Base-by-base conservation (phyloP, 2,888 invertebrate species). In the Luperina testacea region DNA sequence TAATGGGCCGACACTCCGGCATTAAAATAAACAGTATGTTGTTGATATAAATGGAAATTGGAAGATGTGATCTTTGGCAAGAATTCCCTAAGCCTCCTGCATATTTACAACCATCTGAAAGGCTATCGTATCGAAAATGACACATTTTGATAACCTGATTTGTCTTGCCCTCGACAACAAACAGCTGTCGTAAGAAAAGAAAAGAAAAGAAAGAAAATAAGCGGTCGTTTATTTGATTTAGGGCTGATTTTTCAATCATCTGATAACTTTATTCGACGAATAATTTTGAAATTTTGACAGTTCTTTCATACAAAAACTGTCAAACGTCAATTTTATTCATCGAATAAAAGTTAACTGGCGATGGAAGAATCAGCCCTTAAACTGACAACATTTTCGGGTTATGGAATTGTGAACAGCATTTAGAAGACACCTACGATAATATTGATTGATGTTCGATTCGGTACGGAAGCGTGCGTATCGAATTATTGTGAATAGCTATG, bases 11-110 rank as follows among this genome's bases (percentile, higher is more conserved):
- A 51, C 42, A 63, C 51, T 51, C 27, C 42, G 17, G 6, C 27
- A n/a, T 64, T 65, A 45, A 78, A 64, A 77, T 53, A 78, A 53
- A 53, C 78, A 78, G 13, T 13, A 32, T 45, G 53, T 78, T 64
- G 53, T 78, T 45, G n/a, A 45, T 32, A 32, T 64, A 42, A 77
- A 77, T 64, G 53, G 77, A 42, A 59, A 53, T 57, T 57, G 57
- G 57, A n/a, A 57, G 57, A 57, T 57, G 57, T 57, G 11, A 57
- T 57, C n/a, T 57, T 57, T n/a, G 57, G 57, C 57, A 57, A 57
- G 57, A n/a, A n/a, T 24, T 57, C 11, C 57, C n/a, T 57, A 11
- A 11, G 13, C 57, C 13, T n/a, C 11, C 24, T 59, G 57, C 57
- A 59, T 59, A 57, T n/a, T 57, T 57, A 59, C 11, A n/a, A n/a